These are phyloP conservation scores for Aurelia aurita complex sp. Pacific DNA, from an alignment of 30 jellyfish, hydroid and myxozoan genomes.

Conservation along the genomic window DNA sequence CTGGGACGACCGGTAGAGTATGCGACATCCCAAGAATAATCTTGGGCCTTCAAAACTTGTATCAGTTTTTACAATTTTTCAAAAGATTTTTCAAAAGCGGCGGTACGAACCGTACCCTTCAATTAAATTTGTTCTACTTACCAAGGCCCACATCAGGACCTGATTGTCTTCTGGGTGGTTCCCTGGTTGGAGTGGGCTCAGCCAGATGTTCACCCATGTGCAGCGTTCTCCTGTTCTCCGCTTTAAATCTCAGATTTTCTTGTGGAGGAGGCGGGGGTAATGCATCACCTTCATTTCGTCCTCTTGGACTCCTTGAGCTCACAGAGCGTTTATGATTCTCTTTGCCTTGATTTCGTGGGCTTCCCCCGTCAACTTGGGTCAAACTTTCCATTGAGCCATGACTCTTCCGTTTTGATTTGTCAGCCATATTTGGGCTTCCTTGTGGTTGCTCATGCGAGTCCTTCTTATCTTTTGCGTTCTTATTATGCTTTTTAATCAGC, in stretches of 20 bases:
- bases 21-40: too few relatives aligned
- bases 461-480: neutral
- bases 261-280: constrained; percentile 75
- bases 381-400: constrained; percentile 11
- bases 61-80: too few relatives aligned
- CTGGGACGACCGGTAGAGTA: too few relatives aligned
- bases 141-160: constrained; percentile 2
- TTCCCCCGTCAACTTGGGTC: neutral
- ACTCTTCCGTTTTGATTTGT: neutral
- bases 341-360: neutral
- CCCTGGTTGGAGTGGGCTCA: neutral
- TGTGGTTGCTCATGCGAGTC: neutral
- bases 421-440: constrained; percentile 4
- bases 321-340: neutral
- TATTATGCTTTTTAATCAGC: constrained; percentile 21
- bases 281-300: neutral
- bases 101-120: too few relatives aligned
- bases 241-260: constrained; percentile 35
- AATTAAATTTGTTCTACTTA: too few relatives aligned
- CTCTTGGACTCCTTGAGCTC: neutral
- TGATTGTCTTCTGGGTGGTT: neutral
- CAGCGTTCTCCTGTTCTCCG: constrained; percentile 37
- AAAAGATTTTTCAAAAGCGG: too few relatives aligned
- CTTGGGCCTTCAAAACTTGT: too few relatives aligned
- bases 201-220: neutral